phyloP scores from a whole-genome alignment of 92 coral and sea anemone species.

The Zoanthus solanderi region DNA sequence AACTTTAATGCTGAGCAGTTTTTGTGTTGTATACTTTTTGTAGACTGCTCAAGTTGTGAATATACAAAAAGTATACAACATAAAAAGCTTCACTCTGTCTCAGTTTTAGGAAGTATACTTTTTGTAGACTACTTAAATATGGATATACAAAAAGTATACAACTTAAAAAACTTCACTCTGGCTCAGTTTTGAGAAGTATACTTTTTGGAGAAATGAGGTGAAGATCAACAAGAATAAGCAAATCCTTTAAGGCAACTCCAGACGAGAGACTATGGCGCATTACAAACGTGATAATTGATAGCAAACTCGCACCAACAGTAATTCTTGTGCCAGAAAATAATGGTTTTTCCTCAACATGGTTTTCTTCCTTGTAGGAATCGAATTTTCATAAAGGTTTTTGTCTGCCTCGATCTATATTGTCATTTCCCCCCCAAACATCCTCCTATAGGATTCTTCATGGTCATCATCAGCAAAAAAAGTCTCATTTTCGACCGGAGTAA shows the following conservation, averaged over 20 bases:
- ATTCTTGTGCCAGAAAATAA: conserved; percentile 35
- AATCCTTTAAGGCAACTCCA: conserved; percentile 66
- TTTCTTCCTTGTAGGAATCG: not conserved
- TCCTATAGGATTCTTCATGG: conserved; percentile 11
- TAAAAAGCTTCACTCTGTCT: too few species aligned
- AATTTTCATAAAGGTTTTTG: not conserved
- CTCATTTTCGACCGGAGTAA: conserved; percentile 1
- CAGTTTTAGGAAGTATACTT: too few species aligned
- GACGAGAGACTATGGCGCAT: conserved; percentile 64
- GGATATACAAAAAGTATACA: too few species aligned
- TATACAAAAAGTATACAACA: too few species aligned
- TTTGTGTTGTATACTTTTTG: too few species aligned
- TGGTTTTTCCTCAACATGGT: not conserved
- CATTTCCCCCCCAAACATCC: conserved; percentile 7
- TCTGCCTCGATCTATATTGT: not conserved
- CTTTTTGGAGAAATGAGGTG: too few species aligned
- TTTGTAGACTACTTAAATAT: too few species aligned
- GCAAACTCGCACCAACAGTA: conserved; percentile 50
- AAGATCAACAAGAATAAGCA: not conserved
- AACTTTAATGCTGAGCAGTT: too few species aligned
- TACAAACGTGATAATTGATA: conserved; percentile 63
- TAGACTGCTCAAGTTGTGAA: too few species aligned
- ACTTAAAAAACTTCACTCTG: too few species aligned
- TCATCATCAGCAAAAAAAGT: conserved; percentile 18
- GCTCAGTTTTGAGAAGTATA: too few species aligned